These are phyloP conservation scores for Orthonychiurus folsomi DNA, from an alignment of 2,888 invertebrate genomes.

Conservation along the genomic window DNA sequence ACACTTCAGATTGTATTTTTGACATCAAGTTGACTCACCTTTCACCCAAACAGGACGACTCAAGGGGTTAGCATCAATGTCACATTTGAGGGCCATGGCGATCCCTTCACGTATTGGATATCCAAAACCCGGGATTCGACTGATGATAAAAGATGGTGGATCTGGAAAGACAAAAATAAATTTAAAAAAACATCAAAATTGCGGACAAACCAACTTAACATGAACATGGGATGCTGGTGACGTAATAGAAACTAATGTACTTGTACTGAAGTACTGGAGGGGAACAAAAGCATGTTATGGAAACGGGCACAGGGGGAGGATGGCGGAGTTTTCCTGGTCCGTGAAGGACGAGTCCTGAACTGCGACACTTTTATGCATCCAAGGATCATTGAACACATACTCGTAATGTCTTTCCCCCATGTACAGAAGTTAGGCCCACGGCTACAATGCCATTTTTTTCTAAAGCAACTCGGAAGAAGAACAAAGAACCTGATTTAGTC, in stretches of 20 bases:
- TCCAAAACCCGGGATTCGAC: slow-evolving; percentile 85
- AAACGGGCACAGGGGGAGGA: no score
- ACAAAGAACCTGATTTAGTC: no score
- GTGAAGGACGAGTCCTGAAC: slow-evolving; percentile 20
- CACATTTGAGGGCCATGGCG: slow-evolving; percentile 79
- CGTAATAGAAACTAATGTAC: not conserved
- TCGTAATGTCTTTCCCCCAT: not conserved
- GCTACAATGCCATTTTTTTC: no score
- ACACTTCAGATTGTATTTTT: not conserved
- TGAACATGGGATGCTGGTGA: not conserved
- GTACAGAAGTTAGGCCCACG: not conserved
- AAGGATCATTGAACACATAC: slow-evolving; percentile 40
- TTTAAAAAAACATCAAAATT: slow-evolving; percentile 10
- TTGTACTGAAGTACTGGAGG: no score
- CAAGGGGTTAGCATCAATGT: slow-evolving; percentile 86
- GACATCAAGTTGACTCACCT: slow-evolving; percentile 47
- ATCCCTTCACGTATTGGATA: slow-evolving; percentile 79
- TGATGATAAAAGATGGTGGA: slow-evolving; percentile 84
- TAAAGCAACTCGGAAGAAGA: no score
- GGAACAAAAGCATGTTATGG: no score
- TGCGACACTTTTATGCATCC: slow-evolving; percentile 39
- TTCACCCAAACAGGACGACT: slow-evolving; percentile 74
- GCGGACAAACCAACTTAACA: not conserved
- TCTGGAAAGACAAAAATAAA: slow-evolving; percentile 51
- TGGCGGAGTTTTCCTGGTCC: not conserved